A percentile compares a stretch with the other conserved stretches of the same genome.
These are phyloP conservation scores for Drosophila seclusa DNA, from an alignment of 2,888 invertebrate genomes.

Conservation along the genomic window DNA sequence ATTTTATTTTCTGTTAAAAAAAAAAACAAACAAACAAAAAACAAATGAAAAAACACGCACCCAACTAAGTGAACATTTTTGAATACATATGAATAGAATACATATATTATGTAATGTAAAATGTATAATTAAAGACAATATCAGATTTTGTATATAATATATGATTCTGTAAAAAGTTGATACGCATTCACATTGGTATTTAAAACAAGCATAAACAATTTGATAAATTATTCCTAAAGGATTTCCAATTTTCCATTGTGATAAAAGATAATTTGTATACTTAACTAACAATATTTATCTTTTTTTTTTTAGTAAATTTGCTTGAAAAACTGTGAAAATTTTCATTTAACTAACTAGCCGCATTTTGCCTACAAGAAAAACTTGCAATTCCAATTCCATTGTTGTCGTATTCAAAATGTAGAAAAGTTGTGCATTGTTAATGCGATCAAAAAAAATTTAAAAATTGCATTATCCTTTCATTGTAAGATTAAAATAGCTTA, in stretches of 20 bases:
- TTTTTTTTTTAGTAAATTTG: conserved; percentile 56
- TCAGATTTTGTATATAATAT: conserved; percentile 48
- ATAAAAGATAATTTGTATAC: conserved; percentile 73
- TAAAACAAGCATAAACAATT: conserved; percentile 44
- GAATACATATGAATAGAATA: conserved; percentile 32
- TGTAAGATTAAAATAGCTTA: conserved; percentile 63
- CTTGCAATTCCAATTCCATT: conserved; percentile 53
- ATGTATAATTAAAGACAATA: conserved; percentile 43
- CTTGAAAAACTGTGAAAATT: conserved; percentile 55
- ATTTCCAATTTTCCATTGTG: conserved; percentile 73
- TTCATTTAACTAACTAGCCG: conserved; percentile 60
- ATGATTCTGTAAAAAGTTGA: conserved; percentile 59
- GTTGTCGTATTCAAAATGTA: conserved; percentile 62
- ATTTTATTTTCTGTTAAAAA: conserved; percentile 50
- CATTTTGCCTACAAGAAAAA: conserved; percentile 75
- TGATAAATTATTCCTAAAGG: conserved; percentile 58
- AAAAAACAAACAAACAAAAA: conserved; percentile 4
- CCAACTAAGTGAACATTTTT: conserved; percentile 41
- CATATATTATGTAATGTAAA: conserved; percentile 65
- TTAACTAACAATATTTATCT: conserved; percentile 73
- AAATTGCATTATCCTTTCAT: conserved; percentile 61
- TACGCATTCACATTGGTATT: conserved; percentile 59
- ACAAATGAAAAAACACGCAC: conserved; percentile 26
- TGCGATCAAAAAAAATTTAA: conserved; percentile 45
- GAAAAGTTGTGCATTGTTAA: conserved; percentile 59